These are phyloP conservation scores for Asarcornis scutulata DNA, from an alignment of 2,113 vertebrate genomes.

Conservation along the genomic window DNA sequence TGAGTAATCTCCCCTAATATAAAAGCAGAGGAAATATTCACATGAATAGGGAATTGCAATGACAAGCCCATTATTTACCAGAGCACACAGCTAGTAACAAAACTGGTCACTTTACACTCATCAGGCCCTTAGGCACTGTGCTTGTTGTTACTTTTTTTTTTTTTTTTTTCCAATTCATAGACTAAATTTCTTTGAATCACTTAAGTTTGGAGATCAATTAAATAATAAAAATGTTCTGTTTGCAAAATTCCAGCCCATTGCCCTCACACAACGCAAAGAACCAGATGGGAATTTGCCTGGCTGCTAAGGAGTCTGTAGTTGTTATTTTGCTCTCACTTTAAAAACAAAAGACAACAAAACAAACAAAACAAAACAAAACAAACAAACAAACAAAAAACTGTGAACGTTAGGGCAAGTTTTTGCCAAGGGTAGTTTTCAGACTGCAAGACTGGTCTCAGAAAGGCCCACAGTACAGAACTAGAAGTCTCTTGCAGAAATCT, in stretches of 20 bases:
- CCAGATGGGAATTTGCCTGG: not conserved
- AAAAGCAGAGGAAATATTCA: not conserved
- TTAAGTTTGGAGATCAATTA: constrained; percentile 57
- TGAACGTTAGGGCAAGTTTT: not conserved
- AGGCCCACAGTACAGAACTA: not conserved
- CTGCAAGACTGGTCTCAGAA: not conserved
- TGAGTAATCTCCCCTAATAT: not conserved
- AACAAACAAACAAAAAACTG: not conserved
- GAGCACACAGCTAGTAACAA: not conserved
- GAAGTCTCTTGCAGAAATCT: not conserved
- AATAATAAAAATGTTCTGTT: constrained; percentile 56
- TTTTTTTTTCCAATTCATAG: not conserved
- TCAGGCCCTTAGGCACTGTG: not conserved
- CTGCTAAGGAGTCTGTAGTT: not conserved
- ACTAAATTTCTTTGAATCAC: constrained; percentile 2
- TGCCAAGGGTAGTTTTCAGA: not conserved
- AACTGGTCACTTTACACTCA: constrained; percentile 16
- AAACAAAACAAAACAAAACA: too few species aligned
- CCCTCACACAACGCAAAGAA: constrained; percentile 17
- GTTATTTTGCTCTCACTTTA: not conserved
- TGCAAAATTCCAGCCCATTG: constrained; percentile 11
- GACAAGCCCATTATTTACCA: not conserved
- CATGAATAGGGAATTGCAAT: not conserved
- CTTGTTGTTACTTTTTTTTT: constrained; percentile 17
- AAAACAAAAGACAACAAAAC: not conserved